Conservation (phyloP, 1,140 invertebrate genomes). For the Rhizoglyphus robini region DNA sequence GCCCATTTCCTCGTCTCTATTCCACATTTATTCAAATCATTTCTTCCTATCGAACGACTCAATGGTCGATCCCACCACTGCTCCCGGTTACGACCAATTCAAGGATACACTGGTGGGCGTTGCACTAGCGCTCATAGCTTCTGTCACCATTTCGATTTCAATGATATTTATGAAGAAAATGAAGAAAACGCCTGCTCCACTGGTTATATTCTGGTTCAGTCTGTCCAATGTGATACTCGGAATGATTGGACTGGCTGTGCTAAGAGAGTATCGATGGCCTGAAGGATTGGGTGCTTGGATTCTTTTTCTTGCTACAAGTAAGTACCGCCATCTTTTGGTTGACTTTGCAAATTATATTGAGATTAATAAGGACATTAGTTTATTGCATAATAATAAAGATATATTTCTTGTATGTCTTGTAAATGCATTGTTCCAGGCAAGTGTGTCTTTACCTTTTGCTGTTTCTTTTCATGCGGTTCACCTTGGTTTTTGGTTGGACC, state of each 20-base stretch:
- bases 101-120: constrained; percentile 48
- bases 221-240: constrained; percentile 13
- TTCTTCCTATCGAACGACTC: neutral
- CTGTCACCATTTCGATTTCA: constrained; percentile 69
- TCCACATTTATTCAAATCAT: neutral
- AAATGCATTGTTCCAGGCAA: no score
- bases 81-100: neutral
- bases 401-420: neutral
- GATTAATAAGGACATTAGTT: no score
- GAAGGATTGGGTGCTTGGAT: neutral
- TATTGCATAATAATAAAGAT: neutral
- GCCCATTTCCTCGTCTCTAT: neutral
- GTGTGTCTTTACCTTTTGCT: no score
- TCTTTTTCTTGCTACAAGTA: constrained; percentile 2
- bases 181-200: constrained; percentile 69
- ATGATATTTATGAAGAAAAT: constrained; percentile 66
- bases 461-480: no score
- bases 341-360: no score
- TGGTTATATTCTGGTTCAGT: constrained; percentile 43
- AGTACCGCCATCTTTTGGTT: neutral
- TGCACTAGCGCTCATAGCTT: constrained; percentile 62
- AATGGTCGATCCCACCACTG: constrained; percentile 27
- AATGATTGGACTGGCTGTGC: constrained; percentile 41
- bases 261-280: constrained; percentile 29
- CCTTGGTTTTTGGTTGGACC: no score